Evolutionary conservation across 1,140 invertebrate genomes (phyloP).

Genomic region (Drosophila busckii): DNA sequence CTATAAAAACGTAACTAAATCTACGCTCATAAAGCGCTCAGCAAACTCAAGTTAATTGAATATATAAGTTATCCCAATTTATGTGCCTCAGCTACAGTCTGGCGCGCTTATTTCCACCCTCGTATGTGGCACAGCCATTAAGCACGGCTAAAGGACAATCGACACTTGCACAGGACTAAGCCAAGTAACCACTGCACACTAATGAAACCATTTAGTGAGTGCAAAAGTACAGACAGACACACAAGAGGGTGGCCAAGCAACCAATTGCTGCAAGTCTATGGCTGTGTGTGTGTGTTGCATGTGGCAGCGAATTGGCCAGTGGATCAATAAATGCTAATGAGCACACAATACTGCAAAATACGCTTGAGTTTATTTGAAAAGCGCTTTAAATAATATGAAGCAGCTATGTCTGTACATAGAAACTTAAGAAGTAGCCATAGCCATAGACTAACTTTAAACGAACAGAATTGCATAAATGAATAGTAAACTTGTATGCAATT

Average conservation of each 20-base stretch:
- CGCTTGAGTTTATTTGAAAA: too few relatives aligned
- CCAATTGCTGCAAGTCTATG: background rate
- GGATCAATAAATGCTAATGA: slow-evolving; percentile 67
- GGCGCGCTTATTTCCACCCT: slow-evolving; percentile 51
- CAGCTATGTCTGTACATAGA: too few relatives aligned
- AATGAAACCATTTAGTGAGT: slow-evolving; percentile 71
- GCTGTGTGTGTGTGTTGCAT: background rate
- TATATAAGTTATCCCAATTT: slow-evolving; percentile 19
- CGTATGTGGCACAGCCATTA: slow-evolving; percentile 1
- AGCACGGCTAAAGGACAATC: slow-evolving; percentile 38
- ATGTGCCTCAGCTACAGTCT: background rate
- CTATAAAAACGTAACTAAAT: too few relatives aligned
- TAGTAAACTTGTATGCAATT: too few relatives aligned
- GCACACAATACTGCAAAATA: too few relatives aligned
- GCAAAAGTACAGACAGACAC: slow-evolving; percentile 35
- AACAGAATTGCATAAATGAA: too few relatives aligned
- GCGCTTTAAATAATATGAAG: too few relatives aligned
- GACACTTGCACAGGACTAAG: slow-evolving; percentile 55
- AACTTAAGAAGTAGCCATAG: too few relatives aligned
- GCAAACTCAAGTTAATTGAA: slow-evolving; percentile 64
- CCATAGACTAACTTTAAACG: too few relatives aligned
- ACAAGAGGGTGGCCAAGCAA: slow-evolving; percentile 37
- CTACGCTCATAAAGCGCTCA: slow-evolving; percentile 23
- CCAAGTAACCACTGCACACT: slow-evolving; percentile 69
- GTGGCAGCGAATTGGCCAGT: slow-evolving; percentile 10